Percentiles rank a stretch among this genome's conserved stretches.
phyloP scores from a whole-genome alignment of 2,797 vertebrate species.

The Macropus fuliginosus region DNA sequence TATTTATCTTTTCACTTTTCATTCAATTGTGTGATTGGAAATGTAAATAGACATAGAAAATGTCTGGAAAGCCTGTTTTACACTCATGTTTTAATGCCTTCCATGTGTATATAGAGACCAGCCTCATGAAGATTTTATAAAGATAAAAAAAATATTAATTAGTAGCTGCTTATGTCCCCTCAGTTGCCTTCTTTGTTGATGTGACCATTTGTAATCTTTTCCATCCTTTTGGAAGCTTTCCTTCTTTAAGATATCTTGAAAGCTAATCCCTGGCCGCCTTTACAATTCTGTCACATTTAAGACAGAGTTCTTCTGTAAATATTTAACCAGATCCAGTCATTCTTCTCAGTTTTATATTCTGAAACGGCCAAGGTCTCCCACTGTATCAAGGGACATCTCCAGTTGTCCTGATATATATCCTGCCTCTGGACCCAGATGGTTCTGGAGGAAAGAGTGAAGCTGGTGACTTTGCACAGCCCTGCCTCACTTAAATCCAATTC shows the following conservation, averaged over 20 bases:
- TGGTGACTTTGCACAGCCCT: too few species aligned
- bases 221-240: background rate
- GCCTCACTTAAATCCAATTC: too few species aligned
- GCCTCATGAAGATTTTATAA: background rate
- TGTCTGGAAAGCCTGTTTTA: background rate
- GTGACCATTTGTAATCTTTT: background rate
- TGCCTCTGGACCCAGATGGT: too few species aligned
- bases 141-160: background rate
- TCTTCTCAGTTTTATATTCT: background rate
- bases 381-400: too few species aligned
- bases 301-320: background rate
- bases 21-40: background rate
- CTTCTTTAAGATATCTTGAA: background rate
- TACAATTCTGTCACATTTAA: background rate
- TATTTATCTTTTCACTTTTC: background rate
- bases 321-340: background rate
- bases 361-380: background rate
- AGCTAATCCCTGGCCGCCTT: background rate
- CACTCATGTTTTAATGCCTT: background rate
- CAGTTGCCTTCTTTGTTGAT: background rate
- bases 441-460: too few species aligned
- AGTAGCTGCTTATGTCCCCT: background rate
- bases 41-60: background rate
- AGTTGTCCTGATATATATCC: too few species aligned
- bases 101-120: background rate